Conservation (phyloP, 1,140 invertebrate species). For the Neocloeon triangulifer region DNA sequence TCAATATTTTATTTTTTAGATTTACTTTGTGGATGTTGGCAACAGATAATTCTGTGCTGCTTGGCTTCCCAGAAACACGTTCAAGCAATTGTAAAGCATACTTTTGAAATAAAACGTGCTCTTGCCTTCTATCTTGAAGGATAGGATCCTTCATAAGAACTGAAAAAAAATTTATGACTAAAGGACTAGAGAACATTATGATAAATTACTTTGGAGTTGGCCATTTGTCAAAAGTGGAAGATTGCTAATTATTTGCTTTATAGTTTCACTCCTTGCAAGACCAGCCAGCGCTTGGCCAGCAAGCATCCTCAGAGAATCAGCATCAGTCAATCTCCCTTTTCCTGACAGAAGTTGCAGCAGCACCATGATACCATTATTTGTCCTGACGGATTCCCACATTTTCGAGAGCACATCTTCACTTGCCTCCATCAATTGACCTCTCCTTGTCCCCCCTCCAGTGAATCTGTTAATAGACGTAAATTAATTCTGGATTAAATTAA, state of each 20-base stretch:
- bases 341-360: conserved; percentile 62
- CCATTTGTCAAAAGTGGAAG: conserved; percentile 84
- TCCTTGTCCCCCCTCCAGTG: conserved; percentile 38
- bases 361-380: conserved; percentile 91
- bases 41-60: conserved; percentile 49
- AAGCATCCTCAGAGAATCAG: conserved; percentile 75
- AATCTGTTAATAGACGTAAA: conserved; percentile 38
- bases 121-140: conserved; percentile 81
- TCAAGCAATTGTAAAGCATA: conserved; percentile 81
- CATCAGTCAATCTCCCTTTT: conserved; percentile 89
- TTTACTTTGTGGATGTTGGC: conserved; percentile 59
- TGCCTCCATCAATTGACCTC: conserved; percentile 41
- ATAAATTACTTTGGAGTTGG: conserved; percentile 56
- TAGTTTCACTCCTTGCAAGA: conserved; percentile 70
- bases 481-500: conserved; percentile 22
- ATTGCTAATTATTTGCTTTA: conserved; percentile 82
- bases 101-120: conserved; percentile 91
- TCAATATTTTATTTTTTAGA: too few species aligned
- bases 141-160: conserved; percentile 88
- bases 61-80: conserved; percentile 74
- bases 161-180: conserved; percentile 17
- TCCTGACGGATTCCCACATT: conserved; percentile 79
- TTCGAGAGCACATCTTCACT: conserved; percentile 72
- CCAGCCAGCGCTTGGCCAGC: conserved; percentile 83
- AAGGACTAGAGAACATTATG: conserved; percentile 4